A percentile compares a stretch with the other conserved stretches of the same genome.
Conservation (phyloP, 2,797 vertebrate species). For the Manis pentadactyla region DNA sequence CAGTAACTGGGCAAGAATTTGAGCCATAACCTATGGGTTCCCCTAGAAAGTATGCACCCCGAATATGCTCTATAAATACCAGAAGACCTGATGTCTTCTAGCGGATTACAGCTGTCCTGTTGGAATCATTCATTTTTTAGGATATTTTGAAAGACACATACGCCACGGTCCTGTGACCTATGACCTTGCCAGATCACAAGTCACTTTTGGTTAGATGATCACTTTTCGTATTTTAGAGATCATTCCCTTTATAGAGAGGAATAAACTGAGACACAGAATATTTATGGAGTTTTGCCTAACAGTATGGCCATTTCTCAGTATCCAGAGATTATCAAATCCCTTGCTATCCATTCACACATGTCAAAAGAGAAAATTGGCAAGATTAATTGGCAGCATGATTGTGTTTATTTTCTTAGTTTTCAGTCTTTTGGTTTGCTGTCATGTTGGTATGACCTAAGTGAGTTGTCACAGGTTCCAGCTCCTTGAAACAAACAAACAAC, state of each 20-base stretch:
- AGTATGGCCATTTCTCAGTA: background rate
- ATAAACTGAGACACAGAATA: background rate
- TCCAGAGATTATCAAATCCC: background rate
- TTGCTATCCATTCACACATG: background rate
- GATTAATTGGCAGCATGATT: background rate
- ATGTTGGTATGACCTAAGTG: background rate
- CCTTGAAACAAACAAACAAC: background rate
- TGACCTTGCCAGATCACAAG: background rate
- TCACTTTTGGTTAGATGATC: background rate
- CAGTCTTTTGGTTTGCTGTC: background rate
- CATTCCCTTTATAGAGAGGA: background rate
- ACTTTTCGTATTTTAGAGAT: background rate
- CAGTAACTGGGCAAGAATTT: background rate
- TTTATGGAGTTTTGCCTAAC: background rate
- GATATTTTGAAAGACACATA: background rate
- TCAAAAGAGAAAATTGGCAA: background rate
- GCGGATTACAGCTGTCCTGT: background rate
- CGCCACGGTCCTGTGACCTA: background rate
- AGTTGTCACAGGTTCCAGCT: background rate
- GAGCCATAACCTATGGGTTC: background rate
- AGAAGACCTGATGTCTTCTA: background rate
- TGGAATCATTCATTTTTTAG: background rate
- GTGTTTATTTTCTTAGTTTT: background rate
- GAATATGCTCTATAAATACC: background rate
- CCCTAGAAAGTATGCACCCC: background rate